Base-by-base conservation (phyloP, 2,113 vertebrate species). In the Eubucco bourcierii region DNA sequence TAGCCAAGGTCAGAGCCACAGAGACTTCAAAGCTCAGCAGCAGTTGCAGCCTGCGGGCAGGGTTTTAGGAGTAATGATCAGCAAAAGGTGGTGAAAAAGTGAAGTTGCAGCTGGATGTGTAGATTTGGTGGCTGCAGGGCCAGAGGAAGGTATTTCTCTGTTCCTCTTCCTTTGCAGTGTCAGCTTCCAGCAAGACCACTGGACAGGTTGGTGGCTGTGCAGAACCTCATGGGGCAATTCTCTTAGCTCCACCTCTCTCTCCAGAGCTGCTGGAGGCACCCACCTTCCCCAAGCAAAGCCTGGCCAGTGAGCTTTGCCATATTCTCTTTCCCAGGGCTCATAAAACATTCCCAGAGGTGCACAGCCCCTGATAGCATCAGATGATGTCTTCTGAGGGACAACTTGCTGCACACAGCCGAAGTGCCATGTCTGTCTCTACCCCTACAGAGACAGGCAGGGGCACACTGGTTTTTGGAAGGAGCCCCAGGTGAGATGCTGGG, bases 31-130 rank as follows among this genome's bases (percentile, higher is more conserved):
- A 74, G 68, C 68, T 77, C 0, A 0, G 65, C 59, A 73, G 84
- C 1, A 0, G 58, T 31, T 4, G 9, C 50, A 72, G 78, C 29
- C 8, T 3, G 4, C 0, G 15, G 28, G 23, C 19, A 52, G 37
- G 47, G 29, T 15, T 6, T 59, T 73, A 25, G 28, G 60, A n/a
- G 33, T 1, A 21, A 33, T 8, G 24, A 5, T 31, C 15, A 25
- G 59, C 25, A 24, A 64, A 28, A 59, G 41, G 18, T 8, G 76
- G 34, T 31, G 68, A 71, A 37, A 23, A 28, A 17, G 39, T 2
- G 39, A 34, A 20, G 59, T 24, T 21, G 17, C 47, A 61, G 79
- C 41, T 65, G 34, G 33, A 15, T 23, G 37, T 33, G 4, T 10
- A 13, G 8, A 31, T 59, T 78, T 29, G 6, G 41, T 6, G 41